These are phyloP conservation scores for Epicauta chinensis DNA, from an alignment of 1,140 invertebrate species.

Conservation along the genomic window DNA sequence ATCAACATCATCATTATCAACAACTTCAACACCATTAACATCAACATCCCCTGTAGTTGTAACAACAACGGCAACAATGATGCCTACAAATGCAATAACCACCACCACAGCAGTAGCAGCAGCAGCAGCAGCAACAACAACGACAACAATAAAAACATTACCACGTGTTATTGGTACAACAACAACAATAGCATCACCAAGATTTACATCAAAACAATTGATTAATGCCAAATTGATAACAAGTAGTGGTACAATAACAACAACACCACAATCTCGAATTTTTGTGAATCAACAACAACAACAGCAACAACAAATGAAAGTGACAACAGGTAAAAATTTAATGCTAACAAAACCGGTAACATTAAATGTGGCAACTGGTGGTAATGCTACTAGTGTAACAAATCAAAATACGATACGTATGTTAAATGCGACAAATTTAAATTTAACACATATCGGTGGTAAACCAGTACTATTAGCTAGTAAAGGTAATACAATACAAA, in stretches of 20 bases:
- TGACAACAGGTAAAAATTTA: conserved; percentile 20
- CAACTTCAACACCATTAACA: too few relatives aligned
- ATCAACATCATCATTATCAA: conserved; percentile 27
- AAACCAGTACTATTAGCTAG: conserved; percentile 59
- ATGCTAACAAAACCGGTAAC: conserved; percentile 23
- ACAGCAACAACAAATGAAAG: conserved; percentile 27
- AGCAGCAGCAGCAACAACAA: conserved; percentile 28
- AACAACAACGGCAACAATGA: conserved; percentile 34
- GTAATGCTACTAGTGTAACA: conserved; percentile 21
- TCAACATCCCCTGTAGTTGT: too few relatives aligned
- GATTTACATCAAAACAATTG: conserved; percentile 35
- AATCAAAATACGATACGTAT: conserved; percentile 44
- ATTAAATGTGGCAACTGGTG: conserved; percentile 18
- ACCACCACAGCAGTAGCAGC: conserved; percentile 30
- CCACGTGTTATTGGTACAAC: conserved; percentile 19
- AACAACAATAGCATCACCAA: conserved; percentile 28
- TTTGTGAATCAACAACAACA: conserved; percentile 23
- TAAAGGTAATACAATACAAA: conserved; percentile 44
- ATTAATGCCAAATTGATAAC: conserved; percentile 42
- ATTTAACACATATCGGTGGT: conserved; percentile 52
- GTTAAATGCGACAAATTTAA: conserved; percentile 49
- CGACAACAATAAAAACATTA: conserved; percentile 13
- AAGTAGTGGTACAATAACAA: conserved; percentile 19
- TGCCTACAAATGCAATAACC: conserved; percentile 23
- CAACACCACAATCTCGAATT: conserved; percentile 33